Percentiles rank a stretch among this genome's conserved stretches.
Conservation (phyloP, 1,140 invertebrate genomes). For the Drosophila varians region DNA sequence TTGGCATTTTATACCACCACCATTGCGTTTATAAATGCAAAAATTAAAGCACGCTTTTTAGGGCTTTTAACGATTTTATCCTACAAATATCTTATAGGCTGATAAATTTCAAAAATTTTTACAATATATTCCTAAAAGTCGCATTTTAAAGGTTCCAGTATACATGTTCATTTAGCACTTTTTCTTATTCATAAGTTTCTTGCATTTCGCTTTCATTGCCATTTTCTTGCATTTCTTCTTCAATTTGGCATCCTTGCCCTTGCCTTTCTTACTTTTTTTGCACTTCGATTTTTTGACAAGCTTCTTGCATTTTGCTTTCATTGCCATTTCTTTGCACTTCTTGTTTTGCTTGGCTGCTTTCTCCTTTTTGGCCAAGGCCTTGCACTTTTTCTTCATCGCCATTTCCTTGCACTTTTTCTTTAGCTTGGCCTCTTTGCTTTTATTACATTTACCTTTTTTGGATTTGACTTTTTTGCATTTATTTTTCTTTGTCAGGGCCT, state of each 20-base stretch:
- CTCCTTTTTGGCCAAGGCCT: neutral
- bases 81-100: too few species aligned
- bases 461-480: neutral
- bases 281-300: neutral
- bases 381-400: neutral
- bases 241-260: neutral
- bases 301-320: slow-evolving; percentile 2
- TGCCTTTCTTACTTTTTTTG: neutral
- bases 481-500: neutral
- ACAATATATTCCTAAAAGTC: too few species aligned
- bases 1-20: too few species aligned
- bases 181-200: neutral
- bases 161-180: neutral
- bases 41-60: too few species aligned
- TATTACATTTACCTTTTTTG: neutral
- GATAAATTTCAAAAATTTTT: too few species aligned
- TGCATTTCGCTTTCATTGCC: neutral
- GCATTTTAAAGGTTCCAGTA: too few species aligned
- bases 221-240: slow-evolving; percentile 1
- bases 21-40: too few species aligned
- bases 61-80: too few species aligned
- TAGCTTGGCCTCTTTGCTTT: neutral
- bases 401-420: neutral
- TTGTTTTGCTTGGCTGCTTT: neutral
- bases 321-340: neutral